Base-by-base conservation (phyloP, 2,113 vertebrate species). In the Leuciscus idus region DNA sequence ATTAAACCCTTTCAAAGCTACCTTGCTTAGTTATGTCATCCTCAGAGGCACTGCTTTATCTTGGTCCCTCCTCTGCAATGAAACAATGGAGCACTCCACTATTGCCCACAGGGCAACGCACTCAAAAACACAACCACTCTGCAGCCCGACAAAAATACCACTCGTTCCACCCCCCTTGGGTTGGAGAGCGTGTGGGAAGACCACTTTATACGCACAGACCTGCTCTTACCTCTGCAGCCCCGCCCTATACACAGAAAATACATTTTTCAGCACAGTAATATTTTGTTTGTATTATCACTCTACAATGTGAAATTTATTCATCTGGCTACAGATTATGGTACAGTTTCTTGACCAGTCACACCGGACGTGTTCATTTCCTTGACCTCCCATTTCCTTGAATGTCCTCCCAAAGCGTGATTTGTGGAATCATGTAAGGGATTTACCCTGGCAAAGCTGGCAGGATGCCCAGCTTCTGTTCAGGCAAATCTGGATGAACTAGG, bases 401-500 rank as follows among this genome's bases (percentile, higher is more conserved):
- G 9, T 74, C 15, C 2, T 62, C 52, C 70, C n/a, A 23, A 43
- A 26, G n/a, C 1, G 17, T 36, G 43, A 36, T 81, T 72, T 36
- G 9, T 39, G n/a, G 39, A 80, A 74, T 46, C 50, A 46, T 77
- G 30, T 59, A 46, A 61, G 59, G 48, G 59, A 81, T 88, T 85
- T 84, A 39, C 30, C 66, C 50, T 73, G 68, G 66, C 30, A 57
- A 57, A 59, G 8, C 62, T 83, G 23, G 48, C 66, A 76, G 12
- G 26, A 62, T 39, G 17, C 59, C 50, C 23, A 19, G 26, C 52
- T n/a, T 55, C 61, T 74, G 23, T 77, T 4, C 68, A 77, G 33
- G 50, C 72, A 66, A 48, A 80, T 86, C 85, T 66, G 84, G 78
- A 79, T 89, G 62, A 94, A 92, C 78, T 93, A 89, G 92, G 92